A percentile compares a stretch with the other conserved stretches of the same genome.
Evolutionary conservation across 2,888 invertebrate species (phyloP).

Genomic region (Dasypogon diadema): DNA sequence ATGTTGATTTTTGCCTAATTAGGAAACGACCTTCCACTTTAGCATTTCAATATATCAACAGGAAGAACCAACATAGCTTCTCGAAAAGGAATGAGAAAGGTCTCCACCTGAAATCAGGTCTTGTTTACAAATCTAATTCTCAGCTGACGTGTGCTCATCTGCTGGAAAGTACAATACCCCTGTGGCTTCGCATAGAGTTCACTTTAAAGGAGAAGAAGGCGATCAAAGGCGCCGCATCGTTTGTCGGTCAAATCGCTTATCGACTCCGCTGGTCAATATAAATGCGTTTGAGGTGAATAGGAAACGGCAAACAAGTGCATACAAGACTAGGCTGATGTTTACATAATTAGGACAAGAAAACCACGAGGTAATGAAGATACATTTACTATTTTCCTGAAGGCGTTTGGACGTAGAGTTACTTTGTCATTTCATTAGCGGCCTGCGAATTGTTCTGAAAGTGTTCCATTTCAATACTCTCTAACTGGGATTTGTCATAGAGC

Average conservation of each 20-base stretch:
- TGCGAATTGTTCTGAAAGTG: too few relatives aligned
- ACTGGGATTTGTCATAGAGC: too few relatives aligned
- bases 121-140: constrained; percentile 41
- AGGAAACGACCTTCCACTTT: constrained; percentile 21
- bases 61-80: constrained; percentile 17
- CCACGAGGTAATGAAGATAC: constrained; percentile 4
- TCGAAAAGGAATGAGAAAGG: constrained; percentile 32
- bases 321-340: constrained; percentile 29
- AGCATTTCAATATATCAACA: constrained; percentile 10
- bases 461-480: too few relatives aligned
- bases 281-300: constrained; percentile 39
- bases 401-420: background rate
- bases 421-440: too few relatives aligned
- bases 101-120: constrained; percentile 25
- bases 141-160: constrained; percentile 22
- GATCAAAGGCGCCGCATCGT: constrained; percentile 36
- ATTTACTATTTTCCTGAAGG: background rate
- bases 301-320: constrained; percentile 29
- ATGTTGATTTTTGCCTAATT: too few relatives aligned
- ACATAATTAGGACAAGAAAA: constrained; percentile 41
- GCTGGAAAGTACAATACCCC: constrained; percentile 29
- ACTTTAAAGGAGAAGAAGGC: constrained; percentile 21
- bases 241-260: constrained; percentile 42
- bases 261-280: constrained; percentile 31
- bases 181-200: constrained; percentile 15